Conservation (phyloP, 2,797 vertebrate genomes). For the Huso huso region DNA sequence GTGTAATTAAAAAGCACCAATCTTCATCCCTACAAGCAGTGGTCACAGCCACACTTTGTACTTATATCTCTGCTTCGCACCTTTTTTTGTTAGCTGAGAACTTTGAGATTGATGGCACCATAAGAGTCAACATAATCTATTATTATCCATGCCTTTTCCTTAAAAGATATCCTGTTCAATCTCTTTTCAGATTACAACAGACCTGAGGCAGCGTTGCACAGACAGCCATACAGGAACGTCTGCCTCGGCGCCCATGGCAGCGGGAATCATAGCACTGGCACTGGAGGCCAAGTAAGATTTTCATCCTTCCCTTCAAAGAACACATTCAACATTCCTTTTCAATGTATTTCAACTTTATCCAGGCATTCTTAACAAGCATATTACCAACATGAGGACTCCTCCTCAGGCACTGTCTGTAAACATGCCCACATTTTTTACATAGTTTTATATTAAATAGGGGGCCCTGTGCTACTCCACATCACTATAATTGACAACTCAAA, state of each 20-base stretch:
- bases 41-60: too few species aligned
- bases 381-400: not conserved
- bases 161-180: conserved; percentile 7
- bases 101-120: too few species aligned
- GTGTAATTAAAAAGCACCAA: too few species aligned
- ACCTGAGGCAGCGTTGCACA: conserved; percentile 92
- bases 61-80: too few species aligned
- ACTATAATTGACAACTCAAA: too few species aligned
- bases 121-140: too few species aligned
- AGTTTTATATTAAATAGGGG: not conserved
- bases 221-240: conserved; percentile 97
- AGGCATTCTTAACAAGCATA: not conserved
- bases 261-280: conserved; percentile 91
- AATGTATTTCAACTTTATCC: not conserved
- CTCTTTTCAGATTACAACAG: conserved; percentile 85
- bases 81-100: too few species aligned
- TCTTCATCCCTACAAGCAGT: too few species aligned
- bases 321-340: not conserved
- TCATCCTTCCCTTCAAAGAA: not conserved
- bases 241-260: conserved; percentile 95
- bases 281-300: conserved; percentile 95
- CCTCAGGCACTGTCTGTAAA: not conserved
- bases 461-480: not conserved
- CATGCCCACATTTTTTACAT: not conserved
- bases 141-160: conserved; percentile 37